phyloP scores from a whole-genome alignment of 2,888 invertebrate species.

The Nomada hirtipes region DNA sequence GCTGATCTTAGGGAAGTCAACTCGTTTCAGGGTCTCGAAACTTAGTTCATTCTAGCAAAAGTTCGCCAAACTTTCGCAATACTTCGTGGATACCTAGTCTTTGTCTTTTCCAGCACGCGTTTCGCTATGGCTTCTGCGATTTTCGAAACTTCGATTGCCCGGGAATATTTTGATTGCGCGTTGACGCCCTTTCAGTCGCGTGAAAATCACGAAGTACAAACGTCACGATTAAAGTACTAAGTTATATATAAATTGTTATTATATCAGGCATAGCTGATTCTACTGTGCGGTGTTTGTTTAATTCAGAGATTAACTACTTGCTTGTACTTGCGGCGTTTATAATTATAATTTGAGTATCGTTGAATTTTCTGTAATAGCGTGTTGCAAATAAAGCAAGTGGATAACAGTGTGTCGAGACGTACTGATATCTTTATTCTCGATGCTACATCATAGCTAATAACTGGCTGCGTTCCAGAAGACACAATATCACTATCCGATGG shows the following conservation, averaged over 20 bases:
- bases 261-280: background rate
- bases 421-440: slow-evolving; percentile 20
- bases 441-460: slow-evolving; percentile 9
- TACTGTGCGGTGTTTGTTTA: too few species aligned
- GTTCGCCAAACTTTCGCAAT: slow-evolving; percentile 55
- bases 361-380: too few species aligned
- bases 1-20: slow-evolving; percentile 58
- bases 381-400: too few species aligned
- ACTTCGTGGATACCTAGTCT: slow-evolving; percentile 38
- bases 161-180: slow-evolving; percentile 18
- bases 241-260: background rate
- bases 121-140: slow-evolving; percentile 7
- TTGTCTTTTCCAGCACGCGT: slow-evolving; percentile 10
- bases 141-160: slow-evolving; percentile 38
- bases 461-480: slow-evolving; percentile 33
- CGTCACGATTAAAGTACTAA: background rate
- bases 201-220: background rate
- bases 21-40: slow-evolving; percentile 59
- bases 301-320: too few species aligned
- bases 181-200: background rate
- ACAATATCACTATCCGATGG: slow-evolving; percentile 23
- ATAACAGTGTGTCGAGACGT: background rate
- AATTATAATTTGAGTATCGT: too few species aligned
- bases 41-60: slow-evolving; percentile 62
- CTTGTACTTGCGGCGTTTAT: too few species aligned